Conservation (phyloP, 2,113 vertebrate genomes). For the Cyanoderma ruficeps region DNA sequence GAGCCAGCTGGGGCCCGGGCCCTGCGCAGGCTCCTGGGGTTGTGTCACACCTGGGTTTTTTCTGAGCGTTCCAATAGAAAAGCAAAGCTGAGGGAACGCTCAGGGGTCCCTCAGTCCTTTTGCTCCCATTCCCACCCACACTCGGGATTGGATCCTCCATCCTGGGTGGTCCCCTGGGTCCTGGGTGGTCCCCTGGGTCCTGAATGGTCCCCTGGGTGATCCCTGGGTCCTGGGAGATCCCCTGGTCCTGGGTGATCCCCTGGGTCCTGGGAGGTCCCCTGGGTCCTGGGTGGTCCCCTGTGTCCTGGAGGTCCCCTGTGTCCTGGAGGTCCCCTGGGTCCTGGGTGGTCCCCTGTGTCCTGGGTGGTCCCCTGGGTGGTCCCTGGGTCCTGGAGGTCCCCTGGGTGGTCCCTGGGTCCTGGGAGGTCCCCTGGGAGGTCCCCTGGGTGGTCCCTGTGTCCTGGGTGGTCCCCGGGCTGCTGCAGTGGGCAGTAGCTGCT, state of each 20-base stretch:
- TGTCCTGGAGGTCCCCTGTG: too few relatives aligned
- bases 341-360: neutral
- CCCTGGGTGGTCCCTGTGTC: too few relatives aligned
- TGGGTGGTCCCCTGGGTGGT: neutral
- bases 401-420: too few relatives aligned
- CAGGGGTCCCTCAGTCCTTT: neutral
- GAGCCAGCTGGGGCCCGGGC: too few relatives aligned
- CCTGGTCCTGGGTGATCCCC: too few relatives aligned
- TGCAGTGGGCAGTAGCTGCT: neutral
- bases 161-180: neutral
- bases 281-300: neutral
- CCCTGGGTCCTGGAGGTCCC: too few relatives aligned
- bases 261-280: too few relatives aligned
- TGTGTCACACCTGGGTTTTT: neutral
- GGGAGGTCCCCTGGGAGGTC: too few relatives aligned
- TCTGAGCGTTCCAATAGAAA: neutral
- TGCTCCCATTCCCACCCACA: neutral
- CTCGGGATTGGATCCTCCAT: fast-evolving
- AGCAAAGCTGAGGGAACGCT: neutral
- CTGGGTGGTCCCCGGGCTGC: neutral
- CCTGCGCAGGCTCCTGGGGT: neutral
- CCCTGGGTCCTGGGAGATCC: too few relatives aligned
- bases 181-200: too few relatives aligned
- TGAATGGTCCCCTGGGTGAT: too few relatives aligned
- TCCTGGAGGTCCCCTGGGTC: too few relatives aligned